phyloP scores from a whole-genome alignment of 2,113 vertebrate species.

The Puma concolor region DNA sequence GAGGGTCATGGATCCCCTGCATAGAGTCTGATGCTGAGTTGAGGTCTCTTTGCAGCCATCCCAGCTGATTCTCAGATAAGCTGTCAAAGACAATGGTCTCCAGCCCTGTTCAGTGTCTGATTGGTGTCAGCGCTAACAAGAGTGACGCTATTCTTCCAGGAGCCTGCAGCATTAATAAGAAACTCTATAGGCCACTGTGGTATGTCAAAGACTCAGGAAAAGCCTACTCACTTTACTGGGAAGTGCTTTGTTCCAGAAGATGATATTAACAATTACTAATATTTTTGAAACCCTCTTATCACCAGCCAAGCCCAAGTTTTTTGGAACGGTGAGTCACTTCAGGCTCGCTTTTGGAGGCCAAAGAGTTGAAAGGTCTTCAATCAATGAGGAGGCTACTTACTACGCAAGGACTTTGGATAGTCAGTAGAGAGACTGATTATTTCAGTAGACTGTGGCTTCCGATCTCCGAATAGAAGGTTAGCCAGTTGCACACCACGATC shows the following conservation, averaged over 20 bases:
- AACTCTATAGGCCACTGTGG: neutral
- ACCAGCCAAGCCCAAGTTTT: neutral
- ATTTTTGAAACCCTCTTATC: neutral
- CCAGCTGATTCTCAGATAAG: neutral
- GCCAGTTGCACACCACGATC: neutral
- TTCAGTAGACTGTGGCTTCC: neutral
- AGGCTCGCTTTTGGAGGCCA: neutral
- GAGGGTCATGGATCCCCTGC: neutral
- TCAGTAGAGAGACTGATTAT: neutral
- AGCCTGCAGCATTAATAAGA: neutral
- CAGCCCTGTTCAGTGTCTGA: neutral
- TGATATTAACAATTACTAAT: neutral
- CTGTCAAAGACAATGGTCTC: neutral
- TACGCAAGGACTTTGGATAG: neutral
- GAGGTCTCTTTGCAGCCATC: neutral
- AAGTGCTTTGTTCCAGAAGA: slow-evolving; percentile 44
- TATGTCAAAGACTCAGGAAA: neutral
- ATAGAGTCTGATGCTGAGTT: neutral
- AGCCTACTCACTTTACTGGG: neutral
- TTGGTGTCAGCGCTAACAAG: neutral
- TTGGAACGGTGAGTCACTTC: neutral
- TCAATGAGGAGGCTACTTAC: neutral
- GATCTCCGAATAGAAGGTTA: neutral
- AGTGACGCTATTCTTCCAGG: neutral
- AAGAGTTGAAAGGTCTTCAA: neutral